Conservation (phyloP, 92 coral and sea anemone genomes). For the Umimayanthus chanpuru region DNA sequence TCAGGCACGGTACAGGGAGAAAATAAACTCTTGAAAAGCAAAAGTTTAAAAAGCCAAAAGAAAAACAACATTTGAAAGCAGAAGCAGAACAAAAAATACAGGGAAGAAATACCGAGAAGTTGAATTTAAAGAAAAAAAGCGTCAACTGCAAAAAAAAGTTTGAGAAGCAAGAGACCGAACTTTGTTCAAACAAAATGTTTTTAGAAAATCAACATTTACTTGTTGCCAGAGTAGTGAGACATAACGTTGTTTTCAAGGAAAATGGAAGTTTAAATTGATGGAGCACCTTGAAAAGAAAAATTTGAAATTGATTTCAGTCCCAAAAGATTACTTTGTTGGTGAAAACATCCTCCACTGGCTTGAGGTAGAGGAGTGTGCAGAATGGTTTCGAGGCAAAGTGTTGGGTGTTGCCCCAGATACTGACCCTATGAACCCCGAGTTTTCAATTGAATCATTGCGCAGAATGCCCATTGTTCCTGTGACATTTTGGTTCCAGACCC, state of each 20-base stretch:
- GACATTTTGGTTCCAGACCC: too few relatives aligned
- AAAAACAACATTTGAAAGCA: slow-evolving; percentile 46
- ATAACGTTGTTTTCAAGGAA: not conserved
- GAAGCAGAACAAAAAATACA: slow-evolving; percentile 44
- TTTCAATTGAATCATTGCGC: slow-evolving; percentile 25
- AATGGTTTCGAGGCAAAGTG: slow-evolving; percentile 35
- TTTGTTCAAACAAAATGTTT: too few relatives aligned
- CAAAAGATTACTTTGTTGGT: slow-evolving; percentile 38
- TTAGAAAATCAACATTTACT: too few relatives aligned
- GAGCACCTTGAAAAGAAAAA: slow-evolving; percentile 15
- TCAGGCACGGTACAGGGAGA: slow-evolving; percentile 47
- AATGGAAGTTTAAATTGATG: slow-evolving; percentile 7
- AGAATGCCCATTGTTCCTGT: too few relatives aligned
- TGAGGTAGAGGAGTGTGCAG: slow-evolving; percentile 17
- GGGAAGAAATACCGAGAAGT: too few relatives aligned
- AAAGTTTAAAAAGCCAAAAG: slow-evolving; percentile 28
- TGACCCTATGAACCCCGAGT: slow-evolving; percentile 26
- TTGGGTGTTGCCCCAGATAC: slow-evolving; percentile 25
- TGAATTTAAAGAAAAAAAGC: too few relatives aligned
- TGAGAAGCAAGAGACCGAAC: too few relatives aligned
- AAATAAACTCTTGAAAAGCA: slow-evolving; percentile 36
- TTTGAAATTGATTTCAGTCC: slow-evolving; percentile 25
- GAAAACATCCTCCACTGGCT: slow-evolving; percentile 34
- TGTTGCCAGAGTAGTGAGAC: too few relatives aligned
- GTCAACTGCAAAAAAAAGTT: too few relatives aligned